Evolutionary conservation across 2,888 invertebrate species (phyloP).

Genomic region (Dolichopus griseipennis): DNA sequence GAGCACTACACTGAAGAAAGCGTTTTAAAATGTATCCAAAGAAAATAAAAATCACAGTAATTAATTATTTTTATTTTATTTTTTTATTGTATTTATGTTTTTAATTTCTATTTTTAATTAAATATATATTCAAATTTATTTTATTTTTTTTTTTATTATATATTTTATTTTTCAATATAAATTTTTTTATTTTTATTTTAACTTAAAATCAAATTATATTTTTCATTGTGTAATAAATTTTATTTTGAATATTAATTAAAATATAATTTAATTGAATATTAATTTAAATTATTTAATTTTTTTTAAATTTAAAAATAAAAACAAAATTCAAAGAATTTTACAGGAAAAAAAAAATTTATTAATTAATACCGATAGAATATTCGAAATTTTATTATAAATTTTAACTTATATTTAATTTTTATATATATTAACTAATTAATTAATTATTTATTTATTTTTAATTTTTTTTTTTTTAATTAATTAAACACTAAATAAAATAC

Average conservation of each 20-base stretch:
- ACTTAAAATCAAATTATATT: no score
- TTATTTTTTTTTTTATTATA: background rate
- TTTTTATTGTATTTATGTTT: background rate
- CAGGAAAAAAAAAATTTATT: background rate
- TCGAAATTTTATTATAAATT: background rate
- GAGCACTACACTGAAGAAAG: no score
- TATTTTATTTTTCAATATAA: background rate
- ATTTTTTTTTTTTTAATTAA: background rate
- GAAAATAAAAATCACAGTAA: background rate
- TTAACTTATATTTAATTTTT: no score
- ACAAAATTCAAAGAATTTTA: no score
- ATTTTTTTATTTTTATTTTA: background rate
- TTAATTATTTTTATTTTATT: background rate
- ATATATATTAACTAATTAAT: no score
- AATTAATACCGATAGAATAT: background rate
- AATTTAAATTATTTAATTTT: no score
- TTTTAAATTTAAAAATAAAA: no score
- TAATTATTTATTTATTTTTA: background rate
- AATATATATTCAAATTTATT: no score
- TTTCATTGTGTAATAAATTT: no score
- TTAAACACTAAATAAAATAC: conserved; percentile 14
- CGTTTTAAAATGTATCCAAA: no score
- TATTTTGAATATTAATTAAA: no score
- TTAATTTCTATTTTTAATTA: background rate
- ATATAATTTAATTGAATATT: no score